Evolutionary conservation across 2,888 invertebrate genomes (phyloP).

Genomic region (Scaeva pyrastri): DNA sequence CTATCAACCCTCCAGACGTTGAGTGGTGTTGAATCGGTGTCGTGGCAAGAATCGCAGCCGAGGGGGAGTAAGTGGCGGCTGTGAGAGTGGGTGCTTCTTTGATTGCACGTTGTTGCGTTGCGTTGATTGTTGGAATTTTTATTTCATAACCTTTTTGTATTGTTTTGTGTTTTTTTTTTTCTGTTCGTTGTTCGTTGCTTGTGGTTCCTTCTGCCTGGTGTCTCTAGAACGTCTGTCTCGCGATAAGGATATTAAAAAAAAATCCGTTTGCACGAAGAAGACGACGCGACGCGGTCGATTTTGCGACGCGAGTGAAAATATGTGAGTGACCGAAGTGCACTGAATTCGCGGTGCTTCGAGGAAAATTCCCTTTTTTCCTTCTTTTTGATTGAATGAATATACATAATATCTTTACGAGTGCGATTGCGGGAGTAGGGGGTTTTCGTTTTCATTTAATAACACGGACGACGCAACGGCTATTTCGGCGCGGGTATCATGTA

Average conservation of each 20-base stretch:
- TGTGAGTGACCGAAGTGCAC: slow-evolving; percentile 58
- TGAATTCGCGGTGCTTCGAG: slow-evolving; percentile 50
- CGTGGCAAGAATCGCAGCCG: no score
- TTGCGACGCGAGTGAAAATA: slow-evolving; percentile 63
- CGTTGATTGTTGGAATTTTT: slow-evolving; percentile 72
- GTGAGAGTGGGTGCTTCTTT: slow-evolving; percentile 38
- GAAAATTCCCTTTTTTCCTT: slow-evolving; percentile 39
- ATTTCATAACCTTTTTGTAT: slow-evolving; percentile 64
- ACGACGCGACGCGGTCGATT: not conserved
- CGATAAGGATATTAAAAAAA: slow-evolving; percentile 68
- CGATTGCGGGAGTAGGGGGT: slow-evolving; percentile 7
- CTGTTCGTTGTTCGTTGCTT: slow-evolving; percentile 2
- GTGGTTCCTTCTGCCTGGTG: slow-evolving; percentile 23
- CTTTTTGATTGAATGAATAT: not conserved
- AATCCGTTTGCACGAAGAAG: slow-evolving; percentile 43
- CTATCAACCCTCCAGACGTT: slow-evolving; percentile 35
- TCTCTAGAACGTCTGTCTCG: slow-evolving; percentile 72
- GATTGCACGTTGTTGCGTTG: slow-evolving; percentile 61
- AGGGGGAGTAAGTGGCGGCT: not conserved
- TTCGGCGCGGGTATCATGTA: slow-evolving; percentile 54
- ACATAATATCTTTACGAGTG: no score
- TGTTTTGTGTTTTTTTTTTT: slow-evolving; percentile 4
- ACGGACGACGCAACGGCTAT: not conserved
- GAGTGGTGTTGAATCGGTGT: not conserved
- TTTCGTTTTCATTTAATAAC: slow-evolving; percentile 32